Conservation (phyloP, 2,113 vertebrate genomes). For the Catharus minimus region DNA sequence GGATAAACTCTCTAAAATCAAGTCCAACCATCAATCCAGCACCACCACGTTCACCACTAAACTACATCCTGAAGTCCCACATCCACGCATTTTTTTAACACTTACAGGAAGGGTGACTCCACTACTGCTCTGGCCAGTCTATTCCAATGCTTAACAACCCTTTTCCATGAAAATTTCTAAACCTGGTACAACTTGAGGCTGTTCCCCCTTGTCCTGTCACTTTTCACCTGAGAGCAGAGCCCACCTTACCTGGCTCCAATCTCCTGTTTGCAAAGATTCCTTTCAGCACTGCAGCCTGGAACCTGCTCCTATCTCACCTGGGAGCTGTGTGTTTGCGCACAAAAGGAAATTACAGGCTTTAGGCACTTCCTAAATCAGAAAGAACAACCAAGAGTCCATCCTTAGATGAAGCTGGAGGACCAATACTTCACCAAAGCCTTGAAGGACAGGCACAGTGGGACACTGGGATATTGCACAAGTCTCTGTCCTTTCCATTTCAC, state of each 20-base stretch:
- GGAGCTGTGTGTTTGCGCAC: not conserved
- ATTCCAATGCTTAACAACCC: not conserved
- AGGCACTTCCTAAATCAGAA: not conserved
- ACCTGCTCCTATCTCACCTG: not conserved
- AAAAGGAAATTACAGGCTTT: not conserved
- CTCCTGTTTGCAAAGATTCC: not conserved
- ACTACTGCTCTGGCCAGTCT: not conserved
- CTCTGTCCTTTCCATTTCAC: not conserved
- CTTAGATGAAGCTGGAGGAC: not conserved
- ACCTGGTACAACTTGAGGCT: not conserved
- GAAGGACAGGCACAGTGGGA: not conserved
- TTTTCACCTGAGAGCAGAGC: not conserved
- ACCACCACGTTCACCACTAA: not conserved
- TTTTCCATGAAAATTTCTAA: not conserved
- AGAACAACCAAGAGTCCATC: not conserved
- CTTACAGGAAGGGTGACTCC: not conserved
- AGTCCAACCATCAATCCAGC: not conserved
- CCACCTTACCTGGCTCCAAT: not conserved
- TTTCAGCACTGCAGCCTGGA: not conserved
- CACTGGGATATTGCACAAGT: not conserved
- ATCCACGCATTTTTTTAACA: rapidly evolving
- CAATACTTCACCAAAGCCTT: not conserved
- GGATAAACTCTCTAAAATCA: not conserved
- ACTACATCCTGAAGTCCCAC: not conserved
- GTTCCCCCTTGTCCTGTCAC: not conserved